Evolutionary conservation across 2,888 invertebrate species (phyloP).

Genomic region (Pantelozetes paolii): DNA sequence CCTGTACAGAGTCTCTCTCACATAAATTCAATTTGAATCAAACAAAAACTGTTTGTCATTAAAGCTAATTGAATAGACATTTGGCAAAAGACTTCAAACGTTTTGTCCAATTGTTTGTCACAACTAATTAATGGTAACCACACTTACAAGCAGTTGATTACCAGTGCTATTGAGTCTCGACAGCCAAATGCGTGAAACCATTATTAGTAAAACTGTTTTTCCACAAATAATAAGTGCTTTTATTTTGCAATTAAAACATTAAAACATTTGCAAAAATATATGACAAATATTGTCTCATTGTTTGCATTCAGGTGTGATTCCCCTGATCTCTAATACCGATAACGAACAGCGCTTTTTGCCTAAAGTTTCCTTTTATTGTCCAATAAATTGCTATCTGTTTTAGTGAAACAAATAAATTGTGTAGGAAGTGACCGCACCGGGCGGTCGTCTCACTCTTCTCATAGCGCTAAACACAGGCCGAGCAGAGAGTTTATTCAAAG

Average conservation of each 20-base stretch:
- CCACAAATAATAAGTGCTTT: not conserved
- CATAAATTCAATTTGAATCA: not conserved
- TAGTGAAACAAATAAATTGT: conserved; percentile 32
- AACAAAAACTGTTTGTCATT: not conserved
- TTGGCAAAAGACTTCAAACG: not conserved
- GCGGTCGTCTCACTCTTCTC: conserved; percentile 30
- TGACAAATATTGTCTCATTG: conserved; percentile 2
- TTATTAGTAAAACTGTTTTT: not conserved
- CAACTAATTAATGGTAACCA: conserved; percentile 7
- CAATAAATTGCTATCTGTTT: conserved; percentile 28
- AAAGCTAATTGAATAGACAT: not conserved
- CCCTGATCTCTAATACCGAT: conserved; percentile 22
- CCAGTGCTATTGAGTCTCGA: too few species aligned
- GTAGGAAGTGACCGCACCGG: conserved; percentile 33
- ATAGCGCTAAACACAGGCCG: not conserved
- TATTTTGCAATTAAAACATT: conserved; percentile 6
- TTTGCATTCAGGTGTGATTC: conserved; percentile 34
- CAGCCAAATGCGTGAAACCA: not conserved
- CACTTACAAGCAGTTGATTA: not conserved
- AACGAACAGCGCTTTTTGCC: not conserved
- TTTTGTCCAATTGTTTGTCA: not conserved
- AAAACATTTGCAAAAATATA: not conserved
- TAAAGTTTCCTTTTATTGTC: conserved; percentile 29
- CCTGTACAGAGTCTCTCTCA: not conserved
- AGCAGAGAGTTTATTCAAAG: conserved; percentile 12